Evolutionary conservation across 2,888 invertebrate genomes (phyloP).

Genomic region (Troglohyphantes excavatus): DNA sequence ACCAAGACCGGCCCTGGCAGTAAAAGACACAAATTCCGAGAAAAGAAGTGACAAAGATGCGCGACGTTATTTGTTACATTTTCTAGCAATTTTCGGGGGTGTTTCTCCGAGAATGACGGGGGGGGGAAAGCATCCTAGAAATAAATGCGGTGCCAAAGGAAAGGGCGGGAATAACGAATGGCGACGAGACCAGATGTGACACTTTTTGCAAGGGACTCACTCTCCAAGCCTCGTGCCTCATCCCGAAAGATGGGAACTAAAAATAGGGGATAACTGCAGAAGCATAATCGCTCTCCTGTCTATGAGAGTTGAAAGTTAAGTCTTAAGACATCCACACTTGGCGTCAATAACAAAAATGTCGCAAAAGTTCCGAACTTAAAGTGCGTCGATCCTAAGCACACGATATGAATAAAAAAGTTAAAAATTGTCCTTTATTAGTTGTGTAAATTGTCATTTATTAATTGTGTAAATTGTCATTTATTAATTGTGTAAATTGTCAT

Average conservation of each 20-base stretch:
- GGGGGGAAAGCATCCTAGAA: constrained; percentile 4
- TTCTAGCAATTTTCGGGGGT: background rate
- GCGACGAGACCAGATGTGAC: constrained; percentile 52
- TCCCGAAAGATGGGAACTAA: constrained; percentile 1
- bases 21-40: background rate
- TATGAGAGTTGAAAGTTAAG: background rate
- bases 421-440: too few species aligned
- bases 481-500: too few species aligned
- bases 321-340: too few species aligned
- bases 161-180: constrained; percentile 43
- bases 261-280: background rate
- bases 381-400: too few species aligned
- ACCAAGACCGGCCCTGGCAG: background rate
- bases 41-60: constrained; percentile 16
- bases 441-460: too few species aligned
- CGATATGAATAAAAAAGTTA: too few species aligned
- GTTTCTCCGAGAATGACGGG: background rate
- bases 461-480: too few species aligned
- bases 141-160: constrained; percentile 6
- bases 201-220: constrained; percentile 7
- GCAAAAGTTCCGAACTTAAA: too few species aligned
- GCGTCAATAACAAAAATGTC: too few species aligned
- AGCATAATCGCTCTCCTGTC: constrained; percentile 2
- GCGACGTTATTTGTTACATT: constrained; percentile 30
- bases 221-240: constrained; percentile 16